These are phyloP conservation scores for Zeuzera pyrina DNA, from an alignment of 2,888 invertebrate species.

Conservation along the genomic window DNA sequence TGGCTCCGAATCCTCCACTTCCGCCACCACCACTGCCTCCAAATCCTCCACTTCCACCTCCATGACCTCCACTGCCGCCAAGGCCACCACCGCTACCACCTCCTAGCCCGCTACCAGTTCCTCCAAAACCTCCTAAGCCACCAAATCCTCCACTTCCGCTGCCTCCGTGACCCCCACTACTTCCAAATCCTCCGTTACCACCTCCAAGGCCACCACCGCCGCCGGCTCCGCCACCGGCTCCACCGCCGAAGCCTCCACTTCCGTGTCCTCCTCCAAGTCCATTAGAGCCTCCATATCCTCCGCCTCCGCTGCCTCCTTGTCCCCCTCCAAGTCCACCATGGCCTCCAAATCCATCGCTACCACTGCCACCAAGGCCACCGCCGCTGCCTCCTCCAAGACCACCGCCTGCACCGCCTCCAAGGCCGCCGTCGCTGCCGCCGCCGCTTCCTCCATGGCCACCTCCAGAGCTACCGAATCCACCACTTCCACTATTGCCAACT, in stretches of 20 bases:
- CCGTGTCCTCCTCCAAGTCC: slow-evolving; percentile 17
- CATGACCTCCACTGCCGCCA: slow-evolving; percentile 14
- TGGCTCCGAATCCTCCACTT: slow-evolving; percentile 14
- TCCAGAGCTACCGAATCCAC: slow-evolving; percentile 23
- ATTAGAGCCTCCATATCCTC: slow-evolving; percentile 16
- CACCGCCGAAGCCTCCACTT: slow-evolving; percentile 14
- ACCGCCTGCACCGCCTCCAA: slow-evolving; percentile 23
- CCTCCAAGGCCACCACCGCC: slow-evolving; percentile 22
- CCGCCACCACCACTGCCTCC: slow-evolving; percentile 15
- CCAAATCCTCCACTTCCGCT: slow-evolving; percentile 12
- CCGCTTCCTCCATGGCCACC: slow-evolving; percentile 17
- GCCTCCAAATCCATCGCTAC: slow-evolving; percentile 15
- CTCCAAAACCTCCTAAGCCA: slow-evolving; percentile 10
- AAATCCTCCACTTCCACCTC: slow-evolving; percentile 15
- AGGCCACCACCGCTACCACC: slow-evolving; percentile 12
- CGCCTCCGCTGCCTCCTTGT: slow-evolving; percentile 14
- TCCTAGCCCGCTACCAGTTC: neutral
- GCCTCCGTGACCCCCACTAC: slow-evolving; percentile 19
- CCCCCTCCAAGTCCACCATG: slow-evolving; percentile 15
- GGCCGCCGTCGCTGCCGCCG: slow-evolving; percentile 16
- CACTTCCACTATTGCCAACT: slow-evolving; percentile 26
- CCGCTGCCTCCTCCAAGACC: slow-evolving; percentile 23
- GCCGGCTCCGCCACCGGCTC: slow-evolving; percentile 19
- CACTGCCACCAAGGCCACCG: slow-evolving; percentile 20
- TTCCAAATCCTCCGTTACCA: slow-evolving; percentile 24